Conservation (phyloP, 2,888 invertebrate genomes). For the Vesta saturnalis region DNA sequence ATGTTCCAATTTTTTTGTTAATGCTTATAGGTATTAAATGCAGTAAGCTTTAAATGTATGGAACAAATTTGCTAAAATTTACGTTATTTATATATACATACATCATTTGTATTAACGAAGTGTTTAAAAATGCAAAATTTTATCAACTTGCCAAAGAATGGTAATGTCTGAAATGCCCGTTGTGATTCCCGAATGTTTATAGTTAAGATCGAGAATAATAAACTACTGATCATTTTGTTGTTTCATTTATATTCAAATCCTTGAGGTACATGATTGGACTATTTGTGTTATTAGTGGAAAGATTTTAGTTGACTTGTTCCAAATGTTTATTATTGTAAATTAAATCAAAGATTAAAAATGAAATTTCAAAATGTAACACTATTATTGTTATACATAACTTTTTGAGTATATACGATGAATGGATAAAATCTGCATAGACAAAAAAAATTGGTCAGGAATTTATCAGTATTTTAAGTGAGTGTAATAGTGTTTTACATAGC, state of each 20-base stretch:
- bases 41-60: conserved; percentile 1
- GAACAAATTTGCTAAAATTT: conserved; percentile 1
- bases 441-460: background rate
- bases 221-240: background rate
- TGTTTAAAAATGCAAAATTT: background rate
- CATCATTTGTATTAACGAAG: background rate
- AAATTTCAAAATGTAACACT: no score
- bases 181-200: background rate
- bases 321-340: background rate
- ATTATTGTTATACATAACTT: no score
- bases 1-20: background rate
- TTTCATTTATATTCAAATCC: background rate
- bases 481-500: background rate
- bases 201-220: background rate
- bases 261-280: background rate
- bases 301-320: background rate
- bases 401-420: no score
- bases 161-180: conserved; percentile 1
- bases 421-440: no score
- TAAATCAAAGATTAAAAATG: background rate
- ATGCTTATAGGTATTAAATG: background rate
- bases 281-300: no score
- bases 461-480: conserved; percentile 7
- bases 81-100: background rate
- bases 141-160: background rate